Evolutionary conservation across 2,888 invertebrate genomes (phyloP).

Genomic region (Sphaerophoria taeniata): DNA sequence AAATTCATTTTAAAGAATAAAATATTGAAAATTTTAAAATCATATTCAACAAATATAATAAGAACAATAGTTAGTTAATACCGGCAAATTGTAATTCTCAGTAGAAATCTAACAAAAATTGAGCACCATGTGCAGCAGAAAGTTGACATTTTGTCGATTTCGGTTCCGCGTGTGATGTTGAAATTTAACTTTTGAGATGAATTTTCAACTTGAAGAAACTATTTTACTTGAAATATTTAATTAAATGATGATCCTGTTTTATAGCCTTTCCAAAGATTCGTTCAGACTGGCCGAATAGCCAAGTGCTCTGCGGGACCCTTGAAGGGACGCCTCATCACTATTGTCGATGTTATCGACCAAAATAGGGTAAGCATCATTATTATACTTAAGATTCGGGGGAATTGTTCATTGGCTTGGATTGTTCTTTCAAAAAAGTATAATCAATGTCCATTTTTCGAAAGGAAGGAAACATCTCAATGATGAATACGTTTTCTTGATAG

Average conservation of each 20-base stretch:
- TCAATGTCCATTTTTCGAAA: too few relatives aligned
- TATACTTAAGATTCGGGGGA: background rate
- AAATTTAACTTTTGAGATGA: slow-evolving; percentile 35
- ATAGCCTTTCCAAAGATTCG: slow-evolving; percentile 95
- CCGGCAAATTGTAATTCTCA: background rate
- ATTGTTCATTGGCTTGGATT: background rate
- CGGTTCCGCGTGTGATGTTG: slow-evolving; percentile 36
- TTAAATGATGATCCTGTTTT: slow-evolving; percentile 59
- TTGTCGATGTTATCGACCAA: slow-evolving; percentile 99
- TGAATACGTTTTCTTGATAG: slow-evolving; percentile 86
- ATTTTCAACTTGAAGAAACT: slow-evolving; percentile 42
- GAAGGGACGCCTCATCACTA: slow-evolving; percentile 95
- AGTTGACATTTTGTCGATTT: slow-evolving; percentile 61
- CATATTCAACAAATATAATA: background rate
- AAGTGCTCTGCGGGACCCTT: slow-evolving; percentile 95
- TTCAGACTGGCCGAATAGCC: slow-evolving; percentile 98
- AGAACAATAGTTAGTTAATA: background rate
- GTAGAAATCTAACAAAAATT: background rate
- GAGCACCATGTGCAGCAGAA: slow-evolving; percentile 55
- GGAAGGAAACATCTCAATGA: slow-evolving; percentile 75
- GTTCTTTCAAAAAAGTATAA: too few relatives aligned
- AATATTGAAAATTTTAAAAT: slow-evolving; percentile 73
- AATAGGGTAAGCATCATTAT: slow-evolving; percentile 87
- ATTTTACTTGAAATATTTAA: background rate
- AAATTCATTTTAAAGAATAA: slow-evolving; percentile 73